Base-by-base conservation (phyloP, 1,140 invertebrate species). In the Sycophila sp. region DNA sequence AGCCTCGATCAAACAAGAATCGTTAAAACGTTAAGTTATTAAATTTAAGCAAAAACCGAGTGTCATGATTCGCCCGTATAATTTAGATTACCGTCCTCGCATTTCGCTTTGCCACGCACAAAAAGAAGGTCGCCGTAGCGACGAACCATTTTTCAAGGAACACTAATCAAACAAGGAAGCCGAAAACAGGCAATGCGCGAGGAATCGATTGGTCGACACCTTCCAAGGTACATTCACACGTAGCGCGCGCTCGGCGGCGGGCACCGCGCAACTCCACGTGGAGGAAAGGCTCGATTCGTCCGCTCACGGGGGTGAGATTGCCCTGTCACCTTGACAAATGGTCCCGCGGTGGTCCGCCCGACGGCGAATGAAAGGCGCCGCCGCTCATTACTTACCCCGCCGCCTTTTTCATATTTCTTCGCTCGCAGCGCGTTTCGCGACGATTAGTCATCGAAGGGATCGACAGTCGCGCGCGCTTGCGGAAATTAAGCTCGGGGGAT, bases 281-380 rank as follows among this genome's bases (percentile, higher is more conserved):
- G 42, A 34, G 28, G 19, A 26, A 42, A 55, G n/a, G n/a, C n/a
- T n/a, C n/a, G n/a, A n/a, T n/a, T n/a, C n/a, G n/a, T n/a, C n/a
- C n/a, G n/a, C n/a, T n/a, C 53, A 26, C 40, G 42, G 73, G 79
- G 76, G 76, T 73, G 77, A 83, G 78, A 84, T 83, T 79, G 78
- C 73, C 76, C 77, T 85, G 80, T 83, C 83, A 84, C 78, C 77
- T 82, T 85, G 83, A 86, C 80, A 83, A 85, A 85, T 84, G 80
- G 73, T 82, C 75, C 24, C 73, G 58, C n/a, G 19, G 32, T 7
- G 32, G 34, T 6, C 45, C 34, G 34, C 19, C 32, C 59, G 42
- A 2, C 8, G 13, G 4, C 32, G 56, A 36, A 28, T 8, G 30
- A 63, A 49, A 49, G 30, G 17, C 32, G 42, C 42, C 24, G n/a